Base-by-base conservation (phyloP, 1,140 invertebrate genomes). In the Ditylenchus dipsaci region DNA sequence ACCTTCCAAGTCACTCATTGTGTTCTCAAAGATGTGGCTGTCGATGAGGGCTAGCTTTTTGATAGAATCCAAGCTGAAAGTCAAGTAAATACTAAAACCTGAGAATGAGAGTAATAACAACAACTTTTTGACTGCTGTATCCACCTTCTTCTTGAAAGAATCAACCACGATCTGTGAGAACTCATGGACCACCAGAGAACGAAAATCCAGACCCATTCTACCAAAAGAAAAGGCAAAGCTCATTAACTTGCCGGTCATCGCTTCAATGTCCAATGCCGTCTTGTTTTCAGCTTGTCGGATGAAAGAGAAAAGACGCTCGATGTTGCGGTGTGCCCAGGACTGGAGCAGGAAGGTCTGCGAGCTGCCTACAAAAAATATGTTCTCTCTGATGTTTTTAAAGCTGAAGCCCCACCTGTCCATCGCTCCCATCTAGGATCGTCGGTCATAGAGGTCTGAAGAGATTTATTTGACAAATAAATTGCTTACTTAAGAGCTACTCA, bases 191-290 rank as follows among this genome's bases (percentile, higher is more conserved):
- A 81, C 67, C 42, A 83, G 38, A 42, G 67, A 38, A 9, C 81
- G 74, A 56, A 83, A 81, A 62, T 81, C 79, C 17, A 81, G 58
- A 17, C 81, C 81, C 79, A 81, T 83, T 30, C 79, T 66, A 21
- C 79, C 81, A 63, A 81, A 81, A n/a, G 81, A 77, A 45, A 68
- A 76, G 5, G 76, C 81, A 56, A 80, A 81, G 15, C 70, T 73
- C 81, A 81, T 83, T 8, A 81, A 58, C 49, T 83, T 72, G 26
- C 65, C 62, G 33, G 38, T 45, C 23, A 77, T 65, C 38, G 65
- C 61, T 58, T 77, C 78, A 45, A 77, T 63, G 53, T 76, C 73
- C n/a, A 77, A 29, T 59, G 58, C 38, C 7, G 58, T 56, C 33
- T 62, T 78, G 19, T 63, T 19, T 30, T 78, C 76, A 33, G 63